Percentiles rank a stretch among this genome's conserved stretches.
Evolutionary conservation across 2,888 invertebrate genomes (phyloP).

Genomic region (Stramonita haemastoma): DNA sequence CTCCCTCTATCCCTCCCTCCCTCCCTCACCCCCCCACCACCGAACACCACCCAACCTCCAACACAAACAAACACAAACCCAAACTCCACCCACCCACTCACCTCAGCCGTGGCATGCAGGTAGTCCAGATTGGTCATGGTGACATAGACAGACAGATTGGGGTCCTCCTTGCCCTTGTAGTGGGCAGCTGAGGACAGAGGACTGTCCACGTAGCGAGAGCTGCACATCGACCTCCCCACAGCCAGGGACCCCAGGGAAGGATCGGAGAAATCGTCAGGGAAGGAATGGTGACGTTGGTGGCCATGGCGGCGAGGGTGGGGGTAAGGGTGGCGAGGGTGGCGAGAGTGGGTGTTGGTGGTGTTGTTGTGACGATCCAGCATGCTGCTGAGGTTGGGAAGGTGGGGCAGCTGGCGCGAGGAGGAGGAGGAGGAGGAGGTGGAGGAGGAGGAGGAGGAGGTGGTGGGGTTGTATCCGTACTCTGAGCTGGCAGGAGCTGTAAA

Average conservation of each 20-base stretch:
- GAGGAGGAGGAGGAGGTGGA: too few species aligned
- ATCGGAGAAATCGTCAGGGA: background rate
- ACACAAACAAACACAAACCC: too few species aligned
- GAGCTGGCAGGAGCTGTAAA: background rate
- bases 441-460: too few species aligned
- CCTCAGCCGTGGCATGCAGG: background rate
- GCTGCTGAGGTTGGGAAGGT: background rate
- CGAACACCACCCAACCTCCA: too few species aligned
- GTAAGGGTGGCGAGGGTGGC: background rate
- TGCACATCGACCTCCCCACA: background rate
- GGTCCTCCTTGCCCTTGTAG: constrained; percentile 20
- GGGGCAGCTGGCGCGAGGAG: background rate
- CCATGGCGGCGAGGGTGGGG: background rate
- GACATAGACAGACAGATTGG: constrained; percentile 15
- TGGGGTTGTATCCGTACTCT: background rate
- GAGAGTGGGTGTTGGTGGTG: background rate
- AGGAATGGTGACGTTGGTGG: background rate
- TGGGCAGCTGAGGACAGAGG: background rate
- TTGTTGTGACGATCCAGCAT: too few species aligned
- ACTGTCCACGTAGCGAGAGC: background rate
- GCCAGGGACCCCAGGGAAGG: background rate
- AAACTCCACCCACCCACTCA: too few species aligned
- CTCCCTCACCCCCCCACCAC: too few species aligned
- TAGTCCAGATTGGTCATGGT: constrained; percentile 19
- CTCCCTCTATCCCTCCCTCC: too few species aligned